phyloP scores from a whole-genome alignment of 2,888 invertebrate species.

The Clusia tigrina region DNA sequence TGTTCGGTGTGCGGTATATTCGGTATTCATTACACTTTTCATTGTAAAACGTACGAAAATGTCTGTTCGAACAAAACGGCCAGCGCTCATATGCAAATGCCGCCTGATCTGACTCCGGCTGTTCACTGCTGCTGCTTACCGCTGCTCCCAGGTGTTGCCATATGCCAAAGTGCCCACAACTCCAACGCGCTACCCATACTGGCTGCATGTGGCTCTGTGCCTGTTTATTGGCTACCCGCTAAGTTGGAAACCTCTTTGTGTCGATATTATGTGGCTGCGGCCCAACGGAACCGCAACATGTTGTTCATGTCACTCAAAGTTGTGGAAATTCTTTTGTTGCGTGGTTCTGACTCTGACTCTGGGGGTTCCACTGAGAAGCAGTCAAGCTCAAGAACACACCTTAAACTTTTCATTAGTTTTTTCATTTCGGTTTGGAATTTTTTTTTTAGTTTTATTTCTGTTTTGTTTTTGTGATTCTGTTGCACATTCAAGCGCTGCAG shows the following conservation, averaged over 20 bases:
- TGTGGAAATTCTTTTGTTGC: constrained; percentile 21
- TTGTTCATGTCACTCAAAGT: background rate
- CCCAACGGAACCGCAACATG: background rate
- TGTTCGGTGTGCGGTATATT: too few species aligned
- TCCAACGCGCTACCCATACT: background rate
- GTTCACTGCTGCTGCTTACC: background rate
- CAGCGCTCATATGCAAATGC: background rate
- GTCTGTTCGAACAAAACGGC: background rate
- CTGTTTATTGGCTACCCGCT: background rate
- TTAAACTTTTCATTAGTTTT: constrained; percentile 48
- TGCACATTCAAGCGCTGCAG: constrained; percentile 10
- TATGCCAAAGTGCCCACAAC: background rate
- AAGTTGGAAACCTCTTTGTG: background rate
- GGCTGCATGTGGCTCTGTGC: background rate
- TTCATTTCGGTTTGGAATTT: too few species aligned
- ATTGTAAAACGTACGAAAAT: background rate
- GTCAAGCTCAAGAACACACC: constrained; percentile 63
- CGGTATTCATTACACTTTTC: background rate
- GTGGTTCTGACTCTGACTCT: background rate
- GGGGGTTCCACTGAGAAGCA: constrained; percentile 17
- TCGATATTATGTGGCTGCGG: background rate
- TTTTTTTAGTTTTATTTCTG: background rate
- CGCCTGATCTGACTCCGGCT: too few species aligned
- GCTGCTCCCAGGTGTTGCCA: constrained; percentile 3
- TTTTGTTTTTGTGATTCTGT: background rate